These are phyloP conservation scores for Formica aserva DNA, from an alignment of 2,888 invertebrate genomes.

Conservation along the genomic window DNA sequence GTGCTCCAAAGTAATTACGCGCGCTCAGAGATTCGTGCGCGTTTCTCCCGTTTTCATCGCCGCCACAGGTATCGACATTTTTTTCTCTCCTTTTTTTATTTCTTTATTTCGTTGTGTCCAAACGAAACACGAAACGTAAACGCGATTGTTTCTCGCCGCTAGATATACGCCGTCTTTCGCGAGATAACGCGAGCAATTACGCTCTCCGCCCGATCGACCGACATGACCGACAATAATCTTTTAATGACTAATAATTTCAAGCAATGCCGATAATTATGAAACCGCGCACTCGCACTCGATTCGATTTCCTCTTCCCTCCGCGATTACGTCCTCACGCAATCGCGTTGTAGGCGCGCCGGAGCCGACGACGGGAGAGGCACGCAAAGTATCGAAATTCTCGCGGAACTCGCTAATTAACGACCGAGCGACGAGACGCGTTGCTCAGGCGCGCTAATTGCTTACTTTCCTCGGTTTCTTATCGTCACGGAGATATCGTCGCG, in stretches of 20 bases:
- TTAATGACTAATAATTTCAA: constrained; percentile 50
- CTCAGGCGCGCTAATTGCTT: constrained; percentile 45
- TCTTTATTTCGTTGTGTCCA: neutral
- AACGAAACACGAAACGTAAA: neutral
- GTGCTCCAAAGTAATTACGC: neutral
- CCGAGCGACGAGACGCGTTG: constrained; percentile 20
- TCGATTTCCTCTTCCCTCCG: constrained; percentile 22
- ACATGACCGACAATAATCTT: constrained; percentile 44
- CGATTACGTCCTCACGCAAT: constrained; percentile 35
- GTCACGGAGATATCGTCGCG: neutral
- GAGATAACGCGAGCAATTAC: constrained; percentile 48
- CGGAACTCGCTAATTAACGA: constrained; percentile 50
- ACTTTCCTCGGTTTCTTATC: constrained; percentile 35
- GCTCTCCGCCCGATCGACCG: constrained; percentile 32
- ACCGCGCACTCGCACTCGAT: constrained; percentile 26
- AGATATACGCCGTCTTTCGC: constrained; percentile 16
- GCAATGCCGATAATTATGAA: constrained; percentile 52
- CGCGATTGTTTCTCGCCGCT: constrained; percentile 16
- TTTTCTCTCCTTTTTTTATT: neutral
- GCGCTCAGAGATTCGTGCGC: neutral
- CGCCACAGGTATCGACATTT: neutral
- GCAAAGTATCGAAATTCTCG: constrained; percentile 45
- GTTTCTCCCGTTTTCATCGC: constrained; percentile 7
- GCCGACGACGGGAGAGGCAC: neutral
- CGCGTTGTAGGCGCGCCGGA: constrained; percentile 2